Evolutionary conservation across 2,888 invertebrate species (phyloP).

Genomic region (Parnassius glacialis): DNA sequence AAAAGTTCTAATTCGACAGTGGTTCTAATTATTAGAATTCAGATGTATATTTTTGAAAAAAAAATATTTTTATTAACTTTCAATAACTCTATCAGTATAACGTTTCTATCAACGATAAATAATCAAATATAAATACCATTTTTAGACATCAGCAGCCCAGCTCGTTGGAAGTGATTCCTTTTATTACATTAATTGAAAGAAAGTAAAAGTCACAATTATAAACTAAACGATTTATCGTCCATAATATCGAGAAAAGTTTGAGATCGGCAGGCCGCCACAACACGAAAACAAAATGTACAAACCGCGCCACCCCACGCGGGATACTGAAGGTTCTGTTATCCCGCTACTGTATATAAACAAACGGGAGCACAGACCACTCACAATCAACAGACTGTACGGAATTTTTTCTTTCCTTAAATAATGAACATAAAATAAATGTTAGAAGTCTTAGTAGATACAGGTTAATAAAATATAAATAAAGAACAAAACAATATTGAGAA

Average conservation of each 20-base stretch:
- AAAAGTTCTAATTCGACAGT: too few relatives aligned
- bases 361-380: slow-evolving; percentile 32
- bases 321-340: slow-evolving; percentile 53
- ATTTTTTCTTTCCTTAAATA: not conserved
- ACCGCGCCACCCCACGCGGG: slow-evolving; percentile 49
- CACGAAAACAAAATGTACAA: slow-evolving; percentile 22
- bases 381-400: slow-evolving; percentile 25
- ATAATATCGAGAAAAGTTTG: slow-evolving; percentile 36
- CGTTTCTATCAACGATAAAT: not conserved
- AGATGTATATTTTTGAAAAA: too few relatives aligned
- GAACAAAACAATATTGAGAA: too few relatives aligned
- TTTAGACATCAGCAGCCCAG: slow-evolving; percentile 15
- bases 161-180: not conserved
- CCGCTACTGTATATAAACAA: slow-evolving; percentile 55
- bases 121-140: slow-evolving; percentile 22
- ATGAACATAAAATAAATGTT: too few relatives aligned
- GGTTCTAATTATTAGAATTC: too few relatives aligned
- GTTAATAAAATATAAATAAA: too few relatives aligned
- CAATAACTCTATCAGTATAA: too few relatives aligned
- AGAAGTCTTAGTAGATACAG: too few relatives aligned
- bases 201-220: not conserved
- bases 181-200: not conserved
- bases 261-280: slow-evolving; percentile 26
- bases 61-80: too few relatives aligned
- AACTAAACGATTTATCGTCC: slow-evolving; percentile 22